phyloP scores from a whole-genome alignment of 1,140 invertebrate species.

The Pinna nobilis region DNA sequence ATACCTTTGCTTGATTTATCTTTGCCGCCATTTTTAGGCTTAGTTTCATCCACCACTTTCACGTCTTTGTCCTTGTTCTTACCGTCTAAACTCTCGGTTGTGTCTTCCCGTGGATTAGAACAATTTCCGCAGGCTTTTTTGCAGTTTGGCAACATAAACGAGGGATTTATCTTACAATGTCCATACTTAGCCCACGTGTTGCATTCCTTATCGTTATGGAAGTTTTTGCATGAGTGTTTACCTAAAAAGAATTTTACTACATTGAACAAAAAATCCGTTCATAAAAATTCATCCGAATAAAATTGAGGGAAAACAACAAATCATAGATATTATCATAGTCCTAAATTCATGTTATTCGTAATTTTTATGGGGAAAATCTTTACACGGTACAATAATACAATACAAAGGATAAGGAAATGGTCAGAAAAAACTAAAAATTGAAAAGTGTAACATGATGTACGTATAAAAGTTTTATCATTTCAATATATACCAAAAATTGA shows the following conservation, averaged over 20 bases:
- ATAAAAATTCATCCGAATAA: not conserved
- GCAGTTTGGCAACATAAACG: slow-evolving; percentile 62
- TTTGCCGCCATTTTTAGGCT: not conserved
- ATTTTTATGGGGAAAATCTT: not conserved
- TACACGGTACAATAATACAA: not conserved
- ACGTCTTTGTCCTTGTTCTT: not conserved
- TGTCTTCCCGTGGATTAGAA: slow-evolving; percentile 12
- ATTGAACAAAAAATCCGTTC: not conserved
- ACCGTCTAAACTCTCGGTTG: not conserved
- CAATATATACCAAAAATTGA: too few species aligned
- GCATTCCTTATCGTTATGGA: slow-evolving; percentile 51
- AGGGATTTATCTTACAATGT: slow-evolving; percentile 63
- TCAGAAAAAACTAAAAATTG: too few species aligned
- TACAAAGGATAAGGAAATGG: too few species aligned
- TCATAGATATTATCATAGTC: not conserved
- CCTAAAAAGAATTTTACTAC: not conserved
- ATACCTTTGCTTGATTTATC: not conserved
- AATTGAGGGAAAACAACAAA: not conserved
- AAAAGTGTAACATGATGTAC: too few species aligned
- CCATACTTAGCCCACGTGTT: slow-evolving; percentile 57
- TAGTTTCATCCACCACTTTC: not conserved
- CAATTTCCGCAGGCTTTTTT: slow-evolving; percentile 57
- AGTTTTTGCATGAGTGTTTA: not conserved
- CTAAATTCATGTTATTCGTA: not conserved
- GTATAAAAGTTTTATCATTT: too few species aligned